Percentiles rank a stretch among this genome's conserved stretches.
phyloP scores from a whole-genome alignment of 1,140 invertebrate genomes.

The Ceratoteleas bidentatus region DNA sequence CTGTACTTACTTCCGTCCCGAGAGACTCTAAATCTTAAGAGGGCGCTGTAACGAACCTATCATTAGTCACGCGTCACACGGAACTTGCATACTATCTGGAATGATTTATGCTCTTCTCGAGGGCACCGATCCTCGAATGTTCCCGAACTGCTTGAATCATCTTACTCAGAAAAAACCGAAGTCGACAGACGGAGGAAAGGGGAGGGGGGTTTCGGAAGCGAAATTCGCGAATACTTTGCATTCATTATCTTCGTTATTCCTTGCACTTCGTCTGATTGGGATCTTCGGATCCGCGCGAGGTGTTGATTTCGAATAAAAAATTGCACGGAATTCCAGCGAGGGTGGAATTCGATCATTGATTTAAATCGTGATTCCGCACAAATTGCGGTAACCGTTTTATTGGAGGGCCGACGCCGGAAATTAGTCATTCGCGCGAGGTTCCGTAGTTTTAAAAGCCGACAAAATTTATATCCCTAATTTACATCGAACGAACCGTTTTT shows the following conservation, averaged over 20 bases:
- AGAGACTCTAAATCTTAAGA: slow-evolving; percentile 63
- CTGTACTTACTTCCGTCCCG: slow-evolving; percentile 53
- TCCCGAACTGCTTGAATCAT: slow-evolving; percentile 49
- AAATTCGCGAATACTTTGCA: slow-evolving; percentile 35
- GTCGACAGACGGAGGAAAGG: background rate
- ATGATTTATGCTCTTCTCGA: slow-evolving; percentile 66
- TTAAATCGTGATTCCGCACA: slow-evolving; percentile 21
- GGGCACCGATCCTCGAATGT: slow-evolving; percentile 57
- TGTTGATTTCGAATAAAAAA: slow-evolving; percentile 50
- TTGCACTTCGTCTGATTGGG: slow-evolving; percentile 42
- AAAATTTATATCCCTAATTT: no score
- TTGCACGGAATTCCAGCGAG: slow-evolving; percentile 9
- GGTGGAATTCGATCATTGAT: slow-evolving; percentile 11
- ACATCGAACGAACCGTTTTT: no score
- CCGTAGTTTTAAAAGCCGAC: background rate
- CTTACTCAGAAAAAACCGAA: background rate
- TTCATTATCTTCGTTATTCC: slow-evolving; percentile 52
- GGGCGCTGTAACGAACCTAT: slow-evolving; percentile 62
- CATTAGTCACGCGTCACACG: slow-evolving; percentile 66
- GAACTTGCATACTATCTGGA: slow-evolving; percentile 63
- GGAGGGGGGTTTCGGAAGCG: background rate
- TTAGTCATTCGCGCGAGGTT: background rate
- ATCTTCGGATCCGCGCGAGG: slow-evolving; percentile 40
- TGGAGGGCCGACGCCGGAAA: background rate
- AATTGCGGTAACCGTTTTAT: slow-evolving; percentile 26